Evolutionary conservation across 1,140 invertebrate genomes (phyloP).

Genomic region (Sycobia sp.): DNA sequence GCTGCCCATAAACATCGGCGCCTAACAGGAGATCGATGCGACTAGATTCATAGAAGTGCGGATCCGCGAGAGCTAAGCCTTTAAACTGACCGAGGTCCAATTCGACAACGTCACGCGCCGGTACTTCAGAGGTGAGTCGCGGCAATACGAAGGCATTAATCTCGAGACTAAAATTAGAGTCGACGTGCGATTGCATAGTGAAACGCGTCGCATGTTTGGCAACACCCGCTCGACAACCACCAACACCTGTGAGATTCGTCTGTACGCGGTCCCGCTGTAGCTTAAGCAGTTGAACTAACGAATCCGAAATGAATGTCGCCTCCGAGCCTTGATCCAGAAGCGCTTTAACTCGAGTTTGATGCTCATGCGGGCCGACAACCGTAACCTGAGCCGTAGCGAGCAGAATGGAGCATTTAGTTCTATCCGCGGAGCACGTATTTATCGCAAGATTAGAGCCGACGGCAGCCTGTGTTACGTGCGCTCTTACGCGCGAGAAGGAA

Average conservation of each 20-base stretch:
- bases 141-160: neutral
- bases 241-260: neutral
- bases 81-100: too few species aligned
- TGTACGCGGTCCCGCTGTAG: neutral
- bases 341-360: neutral
- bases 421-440: too few species aligned
- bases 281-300: neutral
- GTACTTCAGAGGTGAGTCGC: neutral
- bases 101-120: too few species aligned
- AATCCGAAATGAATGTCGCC: neutral
- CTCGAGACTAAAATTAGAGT: too few species aligned
- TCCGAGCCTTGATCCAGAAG: too few species aligned
- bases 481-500: too few species aligned
- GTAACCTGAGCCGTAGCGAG: neutral
- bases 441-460: neutral
- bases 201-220: neutral
- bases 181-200: neutral
- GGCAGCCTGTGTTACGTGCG: neutral
- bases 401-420: neutral
- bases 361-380: neutral
- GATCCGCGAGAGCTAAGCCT: constrained; percentile 23
- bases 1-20: constrained; percentile 24
- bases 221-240: neutral
- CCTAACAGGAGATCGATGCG: constrained; percentile 32
- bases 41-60: constrained; percentile 8